These are phyloP conservation scores for Echiichthys vipera DNA, from an alignment of 2,797 vertebrate species.

Conservation along the genomic window DNA sequence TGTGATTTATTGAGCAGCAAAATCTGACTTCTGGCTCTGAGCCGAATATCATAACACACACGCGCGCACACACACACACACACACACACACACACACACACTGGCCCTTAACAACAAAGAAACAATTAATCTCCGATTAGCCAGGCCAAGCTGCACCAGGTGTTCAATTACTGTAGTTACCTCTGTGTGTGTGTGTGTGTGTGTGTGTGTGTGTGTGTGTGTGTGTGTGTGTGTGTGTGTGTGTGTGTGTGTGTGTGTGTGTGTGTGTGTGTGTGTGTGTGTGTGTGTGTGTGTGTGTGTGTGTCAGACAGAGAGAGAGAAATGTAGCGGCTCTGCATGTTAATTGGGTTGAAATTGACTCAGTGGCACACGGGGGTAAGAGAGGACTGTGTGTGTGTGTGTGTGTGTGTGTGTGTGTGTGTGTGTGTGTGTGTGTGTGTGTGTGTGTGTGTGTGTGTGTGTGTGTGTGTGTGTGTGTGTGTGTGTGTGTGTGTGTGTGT, in stretches of 20 bases:
- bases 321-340: constrained; percentile 27
- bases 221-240: constrained; percentile 13
- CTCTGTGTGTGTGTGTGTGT: constrained; percentile 7
- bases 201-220: constrained; percentile 19
- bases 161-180: constrained; percentile 70
- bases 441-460: constrained; percentile 18
- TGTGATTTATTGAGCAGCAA: constrained; percentile 57
- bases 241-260: neutral
- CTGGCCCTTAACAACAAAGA: constrained; percentile 53
- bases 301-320: neutral
- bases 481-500: constrained; percentile 26
- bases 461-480: constrained; percentile 16
- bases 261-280: no score
- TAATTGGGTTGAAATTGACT: constrained; percentile 67
- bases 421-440: constrained; percentile 4
- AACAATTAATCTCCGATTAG: constrained; percentile 74
- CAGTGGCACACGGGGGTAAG: constrained; percentile 32
- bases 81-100: constrained; percentile 17
- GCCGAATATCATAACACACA: constrained; percentile 17
- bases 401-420: constrained; percentile 10
- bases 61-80: constrained; percentile 5
- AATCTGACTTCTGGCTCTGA: constrained; percentile 33
- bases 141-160: constrained; percentile 67
- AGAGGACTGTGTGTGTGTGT: constrained; percentile 25
- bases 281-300: no score